These are phyloP conservation scores for Papilio gigon DNA, from an alignment of 2,888 invertebrate genomes.

Conservation along the genomic window DNA sequence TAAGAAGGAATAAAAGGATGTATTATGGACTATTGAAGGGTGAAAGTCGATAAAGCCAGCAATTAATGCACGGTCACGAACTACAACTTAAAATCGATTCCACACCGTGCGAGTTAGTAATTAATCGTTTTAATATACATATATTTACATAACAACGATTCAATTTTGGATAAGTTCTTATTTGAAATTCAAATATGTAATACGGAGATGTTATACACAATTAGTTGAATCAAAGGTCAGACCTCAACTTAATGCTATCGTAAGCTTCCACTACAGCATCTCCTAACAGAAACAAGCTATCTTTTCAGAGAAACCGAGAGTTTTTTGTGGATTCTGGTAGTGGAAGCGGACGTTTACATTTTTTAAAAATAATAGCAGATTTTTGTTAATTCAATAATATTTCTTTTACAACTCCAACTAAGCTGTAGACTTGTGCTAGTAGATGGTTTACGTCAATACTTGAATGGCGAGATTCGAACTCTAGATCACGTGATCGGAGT, in stretches of 20 bases:
- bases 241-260: background rate
- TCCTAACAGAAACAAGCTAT: background rate
- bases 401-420: no score
- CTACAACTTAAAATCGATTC: constrained; percentile 31
- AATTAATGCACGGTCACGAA: constrained; percentile 15
- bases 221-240: background rate
- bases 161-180: background rate
- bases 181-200: constrained; percentile 13
- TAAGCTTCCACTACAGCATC: background rate
- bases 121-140: constrained; percentile 12
- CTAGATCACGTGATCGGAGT: no score
- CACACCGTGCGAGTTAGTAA: constrained; percentile 19
- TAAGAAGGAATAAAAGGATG: background rate
- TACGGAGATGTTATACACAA: background rate
- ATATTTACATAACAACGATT: constrained; percentile 5
- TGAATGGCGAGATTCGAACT: no score
- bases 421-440: no score
- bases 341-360: background rate
- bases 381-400: no score
- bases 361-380: no score
- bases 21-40: constrained; percentile 4
- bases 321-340: background rate
- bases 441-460: no score
- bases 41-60: constrained; percentile 6
- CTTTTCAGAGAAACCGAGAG: background rate